Base-by-base conservation (phyloP, 2,888 invertebrate genomes). In the Amiota minor region DNA sequence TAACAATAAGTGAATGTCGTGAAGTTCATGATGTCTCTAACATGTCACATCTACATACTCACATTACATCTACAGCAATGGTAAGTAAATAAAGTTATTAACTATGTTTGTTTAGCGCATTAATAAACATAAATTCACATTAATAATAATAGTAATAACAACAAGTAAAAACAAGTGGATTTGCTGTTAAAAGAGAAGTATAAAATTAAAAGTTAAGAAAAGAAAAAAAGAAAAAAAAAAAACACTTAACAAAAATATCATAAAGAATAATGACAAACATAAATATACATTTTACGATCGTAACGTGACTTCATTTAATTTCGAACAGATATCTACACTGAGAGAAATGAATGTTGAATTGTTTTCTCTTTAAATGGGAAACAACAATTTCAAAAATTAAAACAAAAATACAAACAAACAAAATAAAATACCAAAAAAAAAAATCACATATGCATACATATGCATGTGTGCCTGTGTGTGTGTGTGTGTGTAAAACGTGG, bases 251-350 rank as follows among this genome's bases (percentile, higher is more conserved):
- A 64, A 55, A 74, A 76, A 74, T 72, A 80, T 80, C 80, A 81
- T 80, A 79, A 81, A 78, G 79, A 80, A 80, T 78, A 82, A 80
- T 78, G 77, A 80, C 72, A 80, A 79, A 80, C 77, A 78, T 80
- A 81, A 80, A 80, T 81, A 81, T 78, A 78, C 76, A 73, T 78
- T 80, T 80, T 81, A 79, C 78, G 81, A 79, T 83, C 85, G 85
- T 86, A 83, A 83, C 86, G 86, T 83, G 83, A 83, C 83, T 83
- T 83, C 86, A 86, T 83, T 83, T 83, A 85, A 86, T 86, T 86
- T 83, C 83, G 83, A 83, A 83, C 85, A 85, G 45, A 78, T 6
- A 35, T 35, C 35, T 35, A 35, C 35, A 35, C 35, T 35, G 35
- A 35, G 35, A 35, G 35, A 35, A 35, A 35, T 35, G 0, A 35